Evolutionary conservation across 2,113 vertebrate species (phyloP).

Genomic region (Ibidorhyncha struthersii): DNA sequence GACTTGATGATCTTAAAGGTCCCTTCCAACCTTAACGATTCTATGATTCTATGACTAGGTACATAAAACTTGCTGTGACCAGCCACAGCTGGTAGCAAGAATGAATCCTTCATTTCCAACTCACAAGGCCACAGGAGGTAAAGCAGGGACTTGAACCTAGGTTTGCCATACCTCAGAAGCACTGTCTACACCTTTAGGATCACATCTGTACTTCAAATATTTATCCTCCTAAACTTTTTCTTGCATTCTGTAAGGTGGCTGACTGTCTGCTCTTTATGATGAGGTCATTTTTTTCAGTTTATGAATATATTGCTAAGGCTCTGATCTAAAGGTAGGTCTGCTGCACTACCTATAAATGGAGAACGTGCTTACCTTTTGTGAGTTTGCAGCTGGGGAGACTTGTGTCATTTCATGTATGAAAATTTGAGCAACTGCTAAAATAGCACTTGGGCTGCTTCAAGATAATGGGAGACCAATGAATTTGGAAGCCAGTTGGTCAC

Average conservation of each 20-base stretch:
- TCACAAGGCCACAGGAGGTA: neutral
- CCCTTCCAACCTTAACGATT: no score
- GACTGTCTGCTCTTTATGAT: neutral
- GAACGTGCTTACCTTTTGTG: neutral
- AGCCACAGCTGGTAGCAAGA: neutral
- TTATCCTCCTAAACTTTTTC: neutral
- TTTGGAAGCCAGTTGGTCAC: neutral
- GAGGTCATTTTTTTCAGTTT: neutral
- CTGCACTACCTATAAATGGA: neutral
- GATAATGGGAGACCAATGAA: neutral
- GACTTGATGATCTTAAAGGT: no score
- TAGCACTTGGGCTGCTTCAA: neutral
- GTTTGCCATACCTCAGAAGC: neutral
- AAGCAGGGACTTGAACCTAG: neutral
- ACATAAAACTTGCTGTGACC: neutral
- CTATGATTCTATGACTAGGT: neutral
- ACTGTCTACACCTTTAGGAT: neutral
- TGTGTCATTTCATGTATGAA: neutral
- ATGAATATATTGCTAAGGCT: neutral
- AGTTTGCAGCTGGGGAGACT: neutral
- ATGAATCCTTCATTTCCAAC: neutral
- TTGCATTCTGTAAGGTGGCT: neutral
- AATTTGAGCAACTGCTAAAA: neutral
- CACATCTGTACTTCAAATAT: neutral
- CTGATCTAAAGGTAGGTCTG: neutral